Conservation (phyloP, 2,797 vertebrate species). For the Oreonectes daqikongensis region DNA sequence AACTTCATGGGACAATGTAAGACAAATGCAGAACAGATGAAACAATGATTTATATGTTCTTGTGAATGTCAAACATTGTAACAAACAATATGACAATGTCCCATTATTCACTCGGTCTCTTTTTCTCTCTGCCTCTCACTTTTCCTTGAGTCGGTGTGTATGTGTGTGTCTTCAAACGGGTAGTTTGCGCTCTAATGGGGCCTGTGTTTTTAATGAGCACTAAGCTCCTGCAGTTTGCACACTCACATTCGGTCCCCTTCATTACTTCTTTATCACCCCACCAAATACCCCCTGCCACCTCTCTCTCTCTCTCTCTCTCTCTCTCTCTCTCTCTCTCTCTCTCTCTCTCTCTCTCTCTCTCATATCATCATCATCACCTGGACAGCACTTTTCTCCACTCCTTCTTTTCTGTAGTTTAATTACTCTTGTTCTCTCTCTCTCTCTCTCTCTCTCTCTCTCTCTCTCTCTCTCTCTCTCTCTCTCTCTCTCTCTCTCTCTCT, state of each 20-base stretch:
- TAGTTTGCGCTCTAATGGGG: constrained; percentile 63
- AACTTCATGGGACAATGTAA: neutral
- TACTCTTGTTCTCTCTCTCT: constrained; percentile 45
- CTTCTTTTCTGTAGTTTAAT: constrained; percentile 54
- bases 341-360: constrained; percentile 39
- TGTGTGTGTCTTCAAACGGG: constrained; percentile 52
- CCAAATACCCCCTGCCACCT: constrained; percentile 38
- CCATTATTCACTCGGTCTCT: constrained; percentile 28
- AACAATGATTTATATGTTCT: neutral
- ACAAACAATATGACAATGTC: constrained; percentile 24
- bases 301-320: constrained; percentile 27
- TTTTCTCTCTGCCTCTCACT: constrained; percentile 39
- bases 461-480: too few relatives aligned
- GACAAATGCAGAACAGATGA: neutral
- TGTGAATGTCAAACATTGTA: constrained; percentile 12
- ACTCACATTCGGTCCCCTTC: constrained; percentile 59
- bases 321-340: constrained; percentile 32
- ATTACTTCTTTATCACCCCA: constrained; percentile 62
- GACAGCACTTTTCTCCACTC: constrained; percentile 37
- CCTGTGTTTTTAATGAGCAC: constrained; percentile 65
- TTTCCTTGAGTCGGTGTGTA: constrained; percentile 31
- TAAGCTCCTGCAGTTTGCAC: constrained; percentile 56
- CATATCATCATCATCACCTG: constrained; percentile 49
- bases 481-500: too few relatives aligned
- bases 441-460: too few relatives aligned